Evolutionary conservation across 1,140 invertebrate species (phyloP), one percentile per base, ranked within the genome.

Genomic region (Drosophila pseudoobscura): DNA sequence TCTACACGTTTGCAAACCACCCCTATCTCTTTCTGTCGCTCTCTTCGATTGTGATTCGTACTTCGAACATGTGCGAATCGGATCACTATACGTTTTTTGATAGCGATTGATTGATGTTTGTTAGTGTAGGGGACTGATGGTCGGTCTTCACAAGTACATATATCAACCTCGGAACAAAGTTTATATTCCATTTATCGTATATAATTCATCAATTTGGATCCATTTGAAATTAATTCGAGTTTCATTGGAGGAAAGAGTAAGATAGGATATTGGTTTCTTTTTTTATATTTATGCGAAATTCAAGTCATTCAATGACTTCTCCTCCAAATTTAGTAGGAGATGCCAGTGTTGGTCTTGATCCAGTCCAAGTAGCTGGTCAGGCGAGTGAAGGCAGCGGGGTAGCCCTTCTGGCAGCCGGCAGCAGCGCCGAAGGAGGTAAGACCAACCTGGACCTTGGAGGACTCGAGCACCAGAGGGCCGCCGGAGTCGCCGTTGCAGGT

Each of bases 361-460:
- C 94, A 94, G 55, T 90, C 71, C 43, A 93, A 70, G 88, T 90
- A 94, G 60, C 79, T 90, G 43, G 93, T 93, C n/a, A 93, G 46
- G 60, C 93, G 92, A 4, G 93, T 92, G 79, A 92, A 94, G 17
- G 91, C 93, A 59, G 90, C 90, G 44, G 93, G 93, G 64, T 87
- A 92, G 26, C 92, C 93, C 29, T 80, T 68, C 60, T 91, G 84
- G 76, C 94, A 94, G 15, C 93, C 93, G 15, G 85, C 78, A 43
- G 75, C 61, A 24, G 91, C 89, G 43, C 93, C 93, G 80, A 93
- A 94, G 4, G 93, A 94, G 15, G 92, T 93, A 9, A 94, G 76
- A 77, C 94, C 94, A 61, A 94, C 68, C 59, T 78, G 78, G 11
- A 61, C 15, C 1, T 24, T 43, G 39, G 0, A 17, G 20, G n/a